Conservation (phyloP, 1,140 invertebrate species). For the Zaprionus nigranus region DNA sequence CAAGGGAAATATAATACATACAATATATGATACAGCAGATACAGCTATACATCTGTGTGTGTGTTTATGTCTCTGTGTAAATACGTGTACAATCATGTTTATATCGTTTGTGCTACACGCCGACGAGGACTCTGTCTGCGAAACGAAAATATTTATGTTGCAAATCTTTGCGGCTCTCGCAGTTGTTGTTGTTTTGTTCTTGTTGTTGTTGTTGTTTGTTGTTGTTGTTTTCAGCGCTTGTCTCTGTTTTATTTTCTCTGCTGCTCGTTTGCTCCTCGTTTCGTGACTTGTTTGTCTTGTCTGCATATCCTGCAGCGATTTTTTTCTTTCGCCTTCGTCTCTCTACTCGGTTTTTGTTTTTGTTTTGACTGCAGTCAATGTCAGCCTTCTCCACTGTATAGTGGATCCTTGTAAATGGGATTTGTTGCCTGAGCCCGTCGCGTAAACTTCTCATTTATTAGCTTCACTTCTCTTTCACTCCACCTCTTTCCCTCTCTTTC, state of each 20-base stretch:
- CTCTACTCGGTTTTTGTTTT: background rate
- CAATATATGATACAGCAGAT: slow-evolving; percentile 17
- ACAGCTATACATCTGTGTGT: slow-evolving; percentile 12
- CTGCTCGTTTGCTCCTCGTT: slow-evolving; percentile 43
- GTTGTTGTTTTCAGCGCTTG: slow-evolving; percentile 11
- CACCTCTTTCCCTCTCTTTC: slow-evolving; percentile 34
- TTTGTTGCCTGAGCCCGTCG: slow-evolving; percentile 68
- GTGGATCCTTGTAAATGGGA: slow-evolving; percentile 68
- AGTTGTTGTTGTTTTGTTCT: slow-evolving; percentile 56
- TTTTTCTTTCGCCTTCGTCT: slow-evolving; percentile 34
- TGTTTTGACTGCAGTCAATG: slow-evolving; percentile 42
- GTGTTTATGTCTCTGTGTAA: slow-evolving; percentile 1
- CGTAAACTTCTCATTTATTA: slow-evolving; percentile 80
- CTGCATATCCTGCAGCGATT: slow-evolving; percentile 81
- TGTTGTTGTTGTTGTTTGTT: background rate
- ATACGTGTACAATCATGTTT: slow-evolving; percentile 42
- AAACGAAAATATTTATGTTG: slow-evolving; percentile 78
- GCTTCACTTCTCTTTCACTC: slow-evolving; percentile 54
- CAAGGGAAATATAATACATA: slow-evolving; percentile 25
- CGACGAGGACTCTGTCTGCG: slow-evolving; percentile 34
- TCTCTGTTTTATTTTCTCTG: slow-evolving; percentile 19
- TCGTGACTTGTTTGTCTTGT: slow-evolving; percentile 81
- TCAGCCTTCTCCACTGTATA: background rate
- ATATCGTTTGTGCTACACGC: slow-evolving; percentile 53
- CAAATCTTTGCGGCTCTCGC: slow-evolving; percentile 73